Conservation (phyloP, 2,797 vertebrate genomes). For the Carduelis carduelis region DNA sequence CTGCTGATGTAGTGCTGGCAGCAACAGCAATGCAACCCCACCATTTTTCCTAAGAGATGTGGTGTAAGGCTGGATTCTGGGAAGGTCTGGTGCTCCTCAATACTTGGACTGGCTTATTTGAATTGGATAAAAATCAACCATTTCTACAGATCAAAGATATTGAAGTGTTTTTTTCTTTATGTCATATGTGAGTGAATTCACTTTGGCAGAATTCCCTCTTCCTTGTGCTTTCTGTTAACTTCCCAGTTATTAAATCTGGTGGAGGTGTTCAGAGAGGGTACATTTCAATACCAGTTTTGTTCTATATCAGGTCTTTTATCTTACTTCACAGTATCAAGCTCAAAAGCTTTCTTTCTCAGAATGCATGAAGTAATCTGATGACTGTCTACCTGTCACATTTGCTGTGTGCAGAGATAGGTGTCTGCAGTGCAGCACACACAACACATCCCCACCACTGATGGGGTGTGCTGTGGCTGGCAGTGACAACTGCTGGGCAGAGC, state of each 20-base stretch:
- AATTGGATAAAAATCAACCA: background rate
- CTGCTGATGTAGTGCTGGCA: background rate
- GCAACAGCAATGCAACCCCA: background rate
- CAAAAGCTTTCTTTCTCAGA: background rate
- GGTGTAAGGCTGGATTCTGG: background rate
- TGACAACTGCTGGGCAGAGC: background rate
- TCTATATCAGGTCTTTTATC: background rate
- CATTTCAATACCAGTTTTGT: background rate
- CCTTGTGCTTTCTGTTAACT: background rate
- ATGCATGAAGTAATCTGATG: background rate
- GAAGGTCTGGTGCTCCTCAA: accelerated
- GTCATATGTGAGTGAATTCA: background rate
- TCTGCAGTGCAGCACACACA: background rate
- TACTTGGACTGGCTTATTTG: background rate
- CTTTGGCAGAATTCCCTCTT: background rate
- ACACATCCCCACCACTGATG: accelerated
- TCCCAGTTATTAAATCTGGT: background rate
- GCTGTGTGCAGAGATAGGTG: background rate
- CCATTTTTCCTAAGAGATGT: background rate
- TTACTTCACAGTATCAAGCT: background rate
- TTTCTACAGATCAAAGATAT: background rate
- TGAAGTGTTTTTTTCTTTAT: background rate
- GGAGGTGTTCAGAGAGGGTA: background rate
- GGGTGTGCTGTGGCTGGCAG: background rate
- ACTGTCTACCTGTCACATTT: background rate